phyloP scores from a whole-genome alignment of 2,113 vertebrate genomes.

The Pelusios castaneus region DNA sequence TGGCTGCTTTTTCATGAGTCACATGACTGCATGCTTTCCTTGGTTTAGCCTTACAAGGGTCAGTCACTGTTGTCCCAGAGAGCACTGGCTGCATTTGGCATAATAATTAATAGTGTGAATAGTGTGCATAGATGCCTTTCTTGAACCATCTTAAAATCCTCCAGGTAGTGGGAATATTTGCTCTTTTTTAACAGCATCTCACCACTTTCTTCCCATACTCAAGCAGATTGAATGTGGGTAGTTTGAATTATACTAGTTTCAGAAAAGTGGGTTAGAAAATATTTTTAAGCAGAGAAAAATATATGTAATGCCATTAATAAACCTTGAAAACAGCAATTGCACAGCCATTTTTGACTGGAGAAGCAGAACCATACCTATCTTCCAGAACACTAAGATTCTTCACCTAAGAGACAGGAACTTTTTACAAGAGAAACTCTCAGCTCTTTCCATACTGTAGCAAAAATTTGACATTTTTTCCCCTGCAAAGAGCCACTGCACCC shows the following conservation, averaged over 20 bases:
- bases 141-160: background rate
- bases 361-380: background rate
- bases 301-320: background rate
- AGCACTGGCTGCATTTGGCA: background rate
- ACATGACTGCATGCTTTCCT: background rate
- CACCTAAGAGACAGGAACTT: background rate
- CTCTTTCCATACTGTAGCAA: background rate
- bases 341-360: background rate
- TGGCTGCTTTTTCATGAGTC: fast-evolving
- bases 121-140: background rate
- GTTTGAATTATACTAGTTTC: background rate
- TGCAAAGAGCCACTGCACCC: conserved; percentile 29
- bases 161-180: background rate
- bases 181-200: background rate
- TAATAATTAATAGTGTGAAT: background rate
- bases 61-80: background rate
- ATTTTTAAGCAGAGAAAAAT: background rate
- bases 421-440: conserved; percentile 9
- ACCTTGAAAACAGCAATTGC: conserved; percentile 14
- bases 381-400: background rate
- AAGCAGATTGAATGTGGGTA: background rate
- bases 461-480: conserved; percentile 1
- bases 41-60: background rate
- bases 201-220: background rate
- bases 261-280: background rate